These are phyloP conservation scores for Tadarida brasiliensis DNA, from an alignment of 2,797 vertebrate genomes.

Conservation along the genomic window DNA sequence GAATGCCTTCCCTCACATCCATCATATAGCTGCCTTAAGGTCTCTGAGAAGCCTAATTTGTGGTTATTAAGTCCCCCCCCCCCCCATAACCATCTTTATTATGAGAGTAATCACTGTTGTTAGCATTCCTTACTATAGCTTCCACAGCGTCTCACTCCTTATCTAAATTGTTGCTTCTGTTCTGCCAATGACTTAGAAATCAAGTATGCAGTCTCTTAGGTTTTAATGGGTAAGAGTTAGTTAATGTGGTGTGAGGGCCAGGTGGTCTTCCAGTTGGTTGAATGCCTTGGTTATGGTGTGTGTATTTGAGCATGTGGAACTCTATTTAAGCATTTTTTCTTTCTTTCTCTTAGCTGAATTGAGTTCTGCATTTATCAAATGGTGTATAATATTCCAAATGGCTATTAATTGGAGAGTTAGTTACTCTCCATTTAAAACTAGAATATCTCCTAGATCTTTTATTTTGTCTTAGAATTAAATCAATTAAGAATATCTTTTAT, in stretches of 20 bases:
- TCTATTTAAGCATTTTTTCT: background rate
- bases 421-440: constrained; percentile 13
- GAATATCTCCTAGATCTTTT: constrained; percentile 17
- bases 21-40: background rate
- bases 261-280: background rate
- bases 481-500: constrained; percentile 64
- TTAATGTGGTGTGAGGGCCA: background rate
- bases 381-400: background rate
- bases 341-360: background rate
- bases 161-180: background rate
- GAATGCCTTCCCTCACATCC: constrained; percentile 26
- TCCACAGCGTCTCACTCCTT: background rate
- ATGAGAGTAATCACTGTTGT: background rate
- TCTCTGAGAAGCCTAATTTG: constrained; percentile 10
- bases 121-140: background rate
- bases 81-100: background rate
- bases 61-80: background rate
- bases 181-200: background rate
- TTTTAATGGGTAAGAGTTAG: background rate
- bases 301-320: background rate
- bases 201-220: background rate
- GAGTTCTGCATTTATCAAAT: background rate
- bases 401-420: constrained; percentile 18
- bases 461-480: constrained; percentile 34
- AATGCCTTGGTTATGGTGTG: background rate